These are phyloP conservation scores for Drosophila leontia DNA, from an alignment of 1,140 invertebrate genomes.

Conservation along the genomic window DNA sequence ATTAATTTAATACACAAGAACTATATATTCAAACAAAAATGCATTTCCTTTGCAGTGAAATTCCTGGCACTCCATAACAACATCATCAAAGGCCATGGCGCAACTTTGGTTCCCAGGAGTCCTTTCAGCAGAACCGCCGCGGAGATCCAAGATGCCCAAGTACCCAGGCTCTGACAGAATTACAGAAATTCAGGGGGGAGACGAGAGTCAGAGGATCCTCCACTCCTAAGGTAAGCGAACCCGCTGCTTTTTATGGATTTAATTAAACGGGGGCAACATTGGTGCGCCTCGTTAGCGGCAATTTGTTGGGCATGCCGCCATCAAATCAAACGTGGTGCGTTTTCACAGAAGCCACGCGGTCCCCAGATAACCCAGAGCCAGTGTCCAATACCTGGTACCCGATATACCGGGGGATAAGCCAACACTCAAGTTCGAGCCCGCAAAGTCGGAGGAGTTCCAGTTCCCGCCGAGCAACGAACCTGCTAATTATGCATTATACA, in stretches of 20 bases:
- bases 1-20: not conserved
- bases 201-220: constrained; percentile 3
- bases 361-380: constrained; percentile 44
- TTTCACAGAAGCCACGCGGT: constrained; percentile 56
- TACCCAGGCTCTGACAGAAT: constrained; percentile 11
- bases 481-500: constrained; percentile 65
- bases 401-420: constrained; percentile 27
- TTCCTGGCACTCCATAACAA: constrained; percentile 52
- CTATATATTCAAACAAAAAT: constrained; percentile 20
- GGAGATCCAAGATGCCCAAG: not conserved
- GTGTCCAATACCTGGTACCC: constrained; percentile 5
- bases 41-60: constrained; percentile 46
- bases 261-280: constrained; percentile 72
- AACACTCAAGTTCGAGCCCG: constrained; percentile 4
- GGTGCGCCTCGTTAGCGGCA: constrained; percentile 74
- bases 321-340: constrained; percentile 56
- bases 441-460: constrained; percentile 20
- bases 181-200: constrained; percentile 26
- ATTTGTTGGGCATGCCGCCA: constrained; percentile 74
- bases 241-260: constrained; percentile 70
- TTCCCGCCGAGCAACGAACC: constrained; percentile 25
- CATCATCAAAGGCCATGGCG: constrained; percentile 53
- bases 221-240: constrained; percentile 52
- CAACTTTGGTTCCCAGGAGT: constrained; percentile 61
- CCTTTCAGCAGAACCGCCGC: constrained; percentile 54